These are phyloP conservation scores for Crambe crambe DNA, from an alignment of 37 sponge, comb jelly and placozoan species.

Conservation along the genomic window DNA sequence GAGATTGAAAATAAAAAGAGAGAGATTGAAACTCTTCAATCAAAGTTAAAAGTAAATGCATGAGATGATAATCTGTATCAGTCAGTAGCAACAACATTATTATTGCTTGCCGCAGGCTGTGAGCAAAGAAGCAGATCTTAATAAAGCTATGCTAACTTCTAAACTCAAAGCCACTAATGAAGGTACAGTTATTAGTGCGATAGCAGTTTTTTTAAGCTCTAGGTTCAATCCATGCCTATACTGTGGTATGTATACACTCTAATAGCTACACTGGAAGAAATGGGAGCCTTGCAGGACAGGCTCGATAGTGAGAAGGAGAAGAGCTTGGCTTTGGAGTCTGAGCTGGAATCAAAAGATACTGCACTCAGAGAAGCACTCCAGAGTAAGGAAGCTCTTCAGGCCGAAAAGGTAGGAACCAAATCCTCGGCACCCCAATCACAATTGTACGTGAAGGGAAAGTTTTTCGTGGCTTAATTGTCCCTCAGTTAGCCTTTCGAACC, in stretches of 20 bases:
- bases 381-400: background rate
- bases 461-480: too few relatives aligned
- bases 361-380: background rate
- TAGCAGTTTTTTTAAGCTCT: background rate
- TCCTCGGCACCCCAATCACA: too few relatives aligned
- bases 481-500: too few relatives aligned
- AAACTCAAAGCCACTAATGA: slow-evolving; percentile 4
- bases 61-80: background rate
- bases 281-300: background rate
- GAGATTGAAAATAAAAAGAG: background rate
- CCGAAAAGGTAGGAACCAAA: background rate
- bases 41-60: background rate
- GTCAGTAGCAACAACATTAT: background rate
- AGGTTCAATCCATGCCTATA: too few relatives aligned
- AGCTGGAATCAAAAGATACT: background rate
- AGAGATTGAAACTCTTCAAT: background rate
- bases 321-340: background rate
- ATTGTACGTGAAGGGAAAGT: too few relatives aligned
- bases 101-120: background rate
- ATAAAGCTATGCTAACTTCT: background rate
- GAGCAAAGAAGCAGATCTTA: background rate
- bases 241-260: too few relatives aligned
- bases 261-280: background rate
- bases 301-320: background rate
- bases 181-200: background rate